These are phyloP conservation scores for Anoplopoma fimbria DNA, from an alignment of 2,113 vertebrate species.

Conservation along the genomic window DNA sequence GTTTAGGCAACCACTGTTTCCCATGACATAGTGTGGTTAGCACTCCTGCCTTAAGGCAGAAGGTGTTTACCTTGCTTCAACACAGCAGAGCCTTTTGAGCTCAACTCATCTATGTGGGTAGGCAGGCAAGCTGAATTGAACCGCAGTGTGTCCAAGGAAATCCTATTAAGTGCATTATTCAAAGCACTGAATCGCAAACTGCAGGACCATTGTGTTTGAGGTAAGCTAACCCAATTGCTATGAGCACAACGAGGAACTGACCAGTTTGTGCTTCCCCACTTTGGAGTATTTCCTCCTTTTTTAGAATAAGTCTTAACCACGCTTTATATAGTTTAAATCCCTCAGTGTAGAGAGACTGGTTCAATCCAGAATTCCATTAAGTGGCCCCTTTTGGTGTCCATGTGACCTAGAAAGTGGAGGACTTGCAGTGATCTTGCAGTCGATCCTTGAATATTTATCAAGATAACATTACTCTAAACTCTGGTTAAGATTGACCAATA, in stretches of 20 bases:
- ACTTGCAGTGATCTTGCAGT: conserved; percentile 27
- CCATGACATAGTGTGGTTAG: conserved; percentile 52
- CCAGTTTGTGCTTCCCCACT: conserved; percentile 50
- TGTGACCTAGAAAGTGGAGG: conserved; percentile 58
- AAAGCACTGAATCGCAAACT: conserved; percentile 64
- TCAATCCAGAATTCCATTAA: conserved; percentile 38
- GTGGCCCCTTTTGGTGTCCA: conserved; percentile 27
- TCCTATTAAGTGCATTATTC: conserved; percentile 73
- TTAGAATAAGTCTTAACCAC: conserved; percentile 37
- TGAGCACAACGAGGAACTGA: conserved; percentile 42
- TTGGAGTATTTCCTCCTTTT: conserved; percentile 46
- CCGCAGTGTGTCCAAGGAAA: conserved; percentile 58
- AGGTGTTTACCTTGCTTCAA: conserved; percentile 60
- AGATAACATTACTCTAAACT: conserved; percentile 10
- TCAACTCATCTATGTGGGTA: conserved; percentile 52
- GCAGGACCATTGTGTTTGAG: conserved; percentile 56
- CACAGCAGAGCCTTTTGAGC: conserved; percentile 49
- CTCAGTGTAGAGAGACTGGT: conserved; percentile 31
- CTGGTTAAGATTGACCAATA: not conserved
- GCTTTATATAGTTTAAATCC: conserved; percentile 61
- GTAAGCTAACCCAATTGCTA: conserved; percentile 58
- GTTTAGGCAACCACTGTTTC: conserved; percentile 50
- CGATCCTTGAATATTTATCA: conserved; percentile 27
- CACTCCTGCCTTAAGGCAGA: conserved; percentile 54
- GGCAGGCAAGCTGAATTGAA: conserved; percentile 51